Evolutionary conservation across 2,797 vertebrate genomes (phyloP), one percentile per base, ranked within the genome.

Genomic region (Aldrovandia affinis): DNA sequence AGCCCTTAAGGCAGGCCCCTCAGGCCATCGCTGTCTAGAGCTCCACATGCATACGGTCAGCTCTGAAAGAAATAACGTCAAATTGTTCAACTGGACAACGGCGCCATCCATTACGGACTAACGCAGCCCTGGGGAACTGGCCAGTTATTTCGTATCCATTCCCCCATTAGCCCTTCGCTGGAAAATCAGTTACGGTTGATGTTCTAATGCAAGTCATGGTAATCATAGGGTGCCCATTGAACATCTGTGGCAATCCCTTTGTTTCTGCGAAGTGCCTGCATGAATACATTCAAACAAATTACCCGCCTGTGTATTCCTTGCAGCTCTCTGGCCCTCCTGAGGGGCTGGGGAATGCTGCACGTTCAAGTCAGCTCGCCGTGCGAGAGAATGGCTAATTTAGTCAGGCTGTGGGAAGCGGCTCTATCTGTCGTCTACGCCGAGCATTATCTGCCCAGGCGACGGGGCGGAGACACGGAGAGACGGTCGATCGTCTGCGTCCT

Each of bases 401-500:
- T 18, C 57, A 39, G 73, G 68, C 75, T 30, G 36, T 22, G 22
- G 54, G 73, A 83, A 78, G 73, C 57, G 18, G 55, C 68, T 75
- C 20, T 33, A n/a, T 78, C 82, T 70, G 33, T 36, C 15, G 33
- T 77, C 54, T 65, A 28, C 54, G 25, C 63, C n/a, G 14, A 10
- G 12, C n/a, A 22, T 80, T 22, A 70, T 50, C 47, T 28, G 65
- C 8, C 59, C 8, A 39, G 78, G 33, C 0, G 33, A 61, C 33
- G 3, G 28, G 55, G 28, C 44, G 54, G 82, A 83, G 47, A 42
- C 57, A n/a, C 50, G 12, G 63, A 75, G 36, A 36, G n/a, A n/a
- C n/a, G n/a, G 55, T 82, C 52, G 70, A 81, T 84, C 73, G 86
- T 88, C 89, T 88, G 87, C 83, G 80, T 61, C 80, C 79, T 83